Evolutionary conservation across 2,113 vertebrate genomes (phyloP).

Genomic region (Phyllostomus hastatus): DNA sequence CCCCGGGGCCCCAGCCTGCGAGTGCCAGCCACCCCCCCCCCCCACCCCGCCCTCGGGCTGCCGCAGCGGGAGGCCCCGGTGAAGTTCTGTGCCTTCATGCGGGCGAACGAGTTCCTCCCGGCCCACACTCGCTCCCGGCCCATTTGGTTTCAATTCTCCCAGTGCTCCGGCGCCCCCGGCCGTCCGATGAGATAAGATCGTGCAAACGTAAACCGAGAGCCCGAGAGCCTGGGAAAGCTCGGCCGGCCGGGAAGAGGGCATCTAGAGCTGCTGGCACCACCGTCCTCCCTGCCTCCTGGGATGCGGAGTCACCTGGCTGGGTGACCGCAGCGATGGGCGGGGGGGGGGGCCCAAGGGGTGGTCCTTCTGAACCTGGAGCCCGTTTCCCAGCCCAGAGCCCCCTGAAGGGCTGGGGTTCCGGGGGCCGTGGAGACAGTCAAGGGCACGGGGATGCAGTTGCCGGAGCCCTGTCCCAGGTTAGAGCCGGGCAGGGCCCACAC

Average conservation of each 20-base stretch:
- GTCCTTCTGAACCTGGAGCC: neutral
- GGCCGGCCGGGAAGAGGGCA: neutral
- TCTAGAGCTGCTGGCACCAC: neutral
- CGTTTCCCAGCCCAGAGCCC: neutral
- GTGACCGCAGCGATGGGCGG: neutral
- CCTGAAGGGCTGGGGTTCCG: neutral
- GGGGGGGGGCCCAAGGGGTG: neutral
- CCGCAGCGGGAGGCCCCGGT: accelerated
- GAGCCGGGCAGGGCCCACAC: neutral
- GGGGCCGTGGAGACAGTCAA: neutral
- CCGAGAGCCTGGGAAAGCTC: neutral
- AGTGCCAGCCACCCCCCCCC: accelerated
- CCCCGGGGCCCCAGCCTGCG: accelerated
- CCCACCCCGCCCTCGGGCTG: no score
- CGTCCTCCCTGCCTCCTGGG: no score
- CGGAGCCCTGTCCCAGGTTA: neutral
- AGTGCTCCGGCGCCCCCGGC: neutral
- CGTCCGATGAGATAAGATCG: constrained; percentile 49
- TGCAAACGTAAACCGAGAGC: constrained; percentile 3
- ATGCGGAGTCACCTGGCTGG: neutral
- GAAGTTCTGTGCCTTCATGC: no score
- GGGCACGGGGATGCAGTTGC: neutral
- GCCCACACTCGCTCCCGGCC: neutral
- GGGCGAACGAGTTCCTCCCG: neutral
- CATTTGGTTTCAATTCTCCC: constrained; percentile 76